phyloP scores from a whole-genome alignment of 2,113 vertebrate species.

The Catharus fuscescens region DNA sequence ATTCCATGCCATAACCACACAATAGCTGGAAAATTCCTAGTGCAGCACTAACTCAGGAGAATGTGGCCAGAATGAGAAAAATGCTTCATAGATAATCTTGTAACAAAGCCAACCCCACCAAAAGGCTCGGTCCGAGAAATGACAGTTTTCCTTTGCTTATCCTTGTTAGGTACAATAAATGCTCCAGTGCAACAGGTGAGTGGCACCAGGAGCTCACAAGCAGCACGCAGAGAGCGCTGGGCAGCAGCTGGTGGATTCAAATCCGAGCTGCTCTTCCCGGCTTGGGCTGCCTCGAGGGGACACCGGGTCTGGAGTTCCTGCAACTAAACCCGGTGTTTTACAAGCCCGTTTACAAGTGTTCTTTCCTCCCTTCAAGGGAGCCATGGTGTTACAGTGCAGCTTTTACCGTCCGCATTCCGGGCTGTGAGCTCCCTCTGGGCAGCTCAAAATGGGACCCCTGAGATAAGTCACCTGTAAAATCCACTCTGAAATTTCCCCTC shows the following conservation, averaged over 20 bases:
- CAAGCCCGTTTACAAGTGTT: not conserved
- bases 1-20: not conserved
- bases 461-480: not conserved
- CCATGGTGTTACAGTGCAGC: not conserved
- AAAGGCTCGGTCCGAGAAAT: accelerated
- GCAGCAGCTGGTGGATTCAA: not conserved
- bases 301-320: not conserved
- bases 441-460: not conserved
- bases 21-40: not conserved
- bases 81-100: not conserved
- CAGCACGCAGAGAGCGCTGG: not conserved
- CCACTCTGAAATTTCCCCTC: not conserved
- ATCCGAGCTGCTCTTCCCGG: not conserved
- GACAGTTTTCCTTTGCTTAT: not conserved
- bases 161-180: accelerated
- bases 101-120: not conserved
- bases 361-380: not conserved
- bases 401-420: not conserved
- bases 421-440: not conserved
- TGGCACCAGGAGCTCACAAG: accelerated
- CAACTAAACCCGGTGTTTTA: not conserved
- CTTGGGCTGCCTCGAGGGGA: not conserved
- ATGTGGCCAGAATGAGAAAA: conserved; percentile 1
- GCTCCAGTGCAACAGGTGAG: not conserved
- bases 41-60: not conserved